phyloP scores from a whole-genome alignment of 1,140 invertebrate genomes.

The Globodera rostochiensis region DNA sequence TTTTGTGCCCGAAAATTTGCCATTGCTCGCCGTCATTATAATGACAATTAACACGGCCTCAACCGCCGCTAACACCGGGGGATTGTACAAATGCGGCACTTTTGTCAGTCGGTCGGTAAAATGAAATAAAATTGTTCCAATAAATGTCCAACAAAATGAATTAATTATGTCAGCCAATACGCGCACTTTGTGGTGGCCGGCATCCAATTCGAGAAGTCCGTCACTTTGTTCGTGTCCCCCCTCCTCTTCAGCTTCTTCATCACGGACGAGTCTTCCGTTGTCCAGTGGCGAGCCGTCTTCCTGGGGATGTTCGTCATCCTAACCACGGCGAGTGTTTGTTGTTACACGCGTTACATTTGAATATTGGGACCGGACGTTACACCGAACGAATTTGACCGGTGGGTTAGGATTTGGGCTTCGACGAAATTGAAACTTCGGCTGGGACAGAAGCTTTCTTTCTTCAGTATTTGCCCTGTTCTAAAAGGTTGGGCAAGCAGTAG shows the following conservation, averaged over 20 bases:
- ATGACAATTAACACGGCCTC: slow-evolving; percentile 49
- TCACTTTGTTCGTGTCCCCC: slow-evolving; percentile 44
- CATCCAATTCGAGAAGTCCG: slow-evolving; percentile 44
- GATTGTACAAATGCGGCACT: slow-evolving; percentile 58
- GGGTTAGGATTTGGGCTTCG: too few relatives aligned
- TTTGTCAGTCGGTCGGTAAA: slow-evolving; percentile 44
- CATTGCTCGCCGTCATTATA: slow-evolving; percentile 36
- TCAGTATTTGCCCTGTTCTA: too few relatives aligned
- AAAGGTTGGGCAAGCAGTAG: too few relatives aligned
- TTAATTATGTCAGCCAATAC: slow-evolving; percentile 35
- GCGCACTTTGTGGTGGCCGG: slow-evolving; percentile 41
- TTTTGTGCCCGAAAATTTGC: slow-evolving; percentile 46
- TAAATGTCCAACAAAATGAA: background rate
- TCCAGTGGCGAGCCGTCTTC: slow-evolving; percentile 32
- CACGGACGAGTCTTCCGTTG: slow-evolving; percentile 15
- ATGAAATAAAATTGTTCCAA: background rate
- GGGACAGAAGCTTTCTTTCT: too few relatives aligned
- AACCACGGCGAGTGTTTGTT: background rate
- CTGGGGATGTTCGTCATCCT: slow-evolving; percentile 28
- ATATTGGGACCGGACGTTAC: too few relatives aligned
- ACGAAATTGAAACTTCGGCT: too few relatives aligned
- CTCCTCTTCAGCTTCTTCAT: slow-evolving; percentile 36
- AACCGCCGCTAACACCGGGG: slow-evolving; percentile 52
- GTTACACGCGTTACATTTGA: too few relatives aligned
- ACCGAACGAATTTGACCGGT: too few relatives aligned